Evolutionary conservation across 2,113 vertebrate genomes (phyloP), one percentile per base, ranked within the genome.

Genomic region (Silurus glanis): DNA sequence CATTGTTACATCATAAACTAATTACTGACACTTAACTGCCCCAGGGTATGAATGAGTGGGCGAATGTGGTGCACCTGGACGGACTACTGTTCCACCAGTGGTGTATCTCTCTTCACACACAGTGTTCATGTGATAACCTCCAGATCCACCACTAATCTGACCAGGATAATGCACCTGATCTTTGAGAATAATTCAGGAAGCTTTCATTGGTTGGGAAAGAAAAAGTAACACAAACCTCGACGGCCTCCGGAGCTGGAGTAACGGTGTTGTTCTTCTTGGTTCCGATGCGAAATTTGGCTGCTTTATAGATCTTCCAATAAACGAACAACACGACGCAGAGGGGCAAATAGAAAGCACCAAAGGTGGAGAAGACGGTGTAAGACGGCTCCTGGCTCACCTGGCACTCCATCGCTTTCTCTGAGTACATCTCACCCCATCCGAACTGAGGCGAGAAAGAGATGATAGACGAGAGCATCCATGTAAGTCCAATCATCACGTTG

Each of bases 251-350:
- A 13, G 93, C n/a, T 0, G 96, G 96, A 0, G 90, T 94, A 89
- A 96, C 92, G 58, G 94, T 95, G 87, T 95, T 96, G 88, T 72
- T 93, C 90, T 94, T 95, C 58, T 88, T 91, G 83, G 92, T 93
- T 0, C 94, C 95, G 0, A 95, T 93, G 5, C 95, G 94, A 80
- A 96, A 92, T 89, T 92, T 96, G 83, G 96, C 95, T 0, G 96
- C 96, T 91, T 94, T 96, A 91, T 96, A 97, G 91, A 97, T 95
- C 91, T 94, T 95, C 94, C 96, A 97, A 93, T 97, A 96, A 6
- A 96, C 96, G 59, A 97, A 97, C 0, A 97, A 93, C 69, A 97
- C 96, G 21, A 96, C 96, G 0, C 94, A 94, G 12, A 96, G 95
- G 0, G 96, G 96, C 85, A 97, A 71, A 88, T 96, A 97, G 91